Evolutionary conservation across 2,113 vertebrate species (phyloP), one percentile per base, ranked within the genome.

Genomic region (Dryoscopus gambensis): DNA sequence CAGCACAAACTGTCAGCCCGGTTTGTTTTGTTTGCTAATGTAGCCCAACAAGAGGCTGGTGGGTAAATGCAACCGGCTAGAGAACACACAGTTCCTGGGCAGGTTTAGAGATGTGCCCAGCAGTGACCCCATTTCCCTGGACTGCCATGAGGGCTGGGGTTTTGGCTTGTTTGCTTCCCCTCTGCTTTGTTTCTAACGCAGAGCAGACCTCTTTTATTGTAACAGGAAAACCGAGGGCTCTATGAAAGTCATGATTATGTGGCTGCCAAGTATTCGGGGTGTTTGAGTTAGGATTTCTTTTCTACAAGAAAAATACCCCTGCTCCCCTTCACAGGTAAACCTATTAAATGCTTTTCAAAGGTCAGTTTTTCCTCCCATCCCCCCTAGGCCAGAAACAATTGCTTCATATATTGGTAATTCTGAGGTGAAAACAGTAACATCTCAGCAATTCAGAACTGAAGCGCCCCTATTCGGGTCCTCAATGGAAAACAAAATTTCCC

Each of bases 21-120:
- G 89, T 74, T 93, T 97, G 95, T 96, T 97, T 96, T 88, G 93
- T 59, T 96, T 95, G 90, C 76, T 94, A 87, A 88, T 67, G 84
- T 31, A 90, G 93, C 93, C 92, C 94, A 84, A 80, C 65, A 92
- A 91, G 87, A 4, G 19, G 65, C 53, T 56, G 62, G 69, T 80
- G 94, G 84, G 82, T 84, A 28, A 94, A 84, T 44, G 33, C 25
- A 83, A 15, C 11, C 8, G 0, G 40, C 75, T 87, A 13, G 86
- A 71, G 94, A 91, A 94, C 96, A 95, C 19, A 1, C 30, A 85
- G 96, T 92, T 94, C 96, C 89, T 94, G 94, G 76, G 18, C 7
- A 78, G 84, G 65, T 70, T 95, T 63, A 76, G 81, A 91, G 88
- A 84, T 74, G 76, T 91, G 71, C 88, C 89, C 94, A 94, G 0